A percentile compares a stretch with the other conserved stretches of the same genome.
phyloP scores from a whole-genome alignment of 2,113 vertebrate species.

The Barnardius zonarius region DNA sequence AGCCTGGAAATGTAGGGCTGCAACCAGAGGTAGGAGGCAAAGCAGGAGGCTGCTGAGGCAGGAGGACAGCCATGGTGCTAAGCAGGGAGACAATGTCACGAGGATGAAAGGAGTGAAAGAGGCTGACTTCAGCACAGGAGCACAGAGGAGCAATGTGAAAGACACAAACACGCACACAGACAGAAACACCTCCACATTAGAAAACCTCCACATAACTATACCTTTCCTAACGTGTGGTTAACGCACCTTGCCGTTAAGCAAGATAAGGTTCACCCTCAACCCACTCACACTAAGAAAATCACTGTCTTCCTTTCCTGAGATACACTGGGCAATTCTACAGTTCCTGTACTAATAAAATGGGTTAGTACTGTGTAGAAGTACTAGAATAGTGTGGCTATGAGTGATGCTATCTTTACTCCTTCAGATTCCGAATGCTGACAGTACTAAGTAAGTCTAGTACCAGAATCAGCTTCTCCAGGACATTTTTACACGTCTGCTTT shows the following conservation, averaged over 20 bases:
- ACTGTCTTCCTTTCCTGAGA: not conserved
- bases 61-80: not conserved
- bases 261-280: not conserved
- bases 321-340: not conserved
- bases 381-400: not conserved
- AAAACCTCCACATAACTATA: not conserved
- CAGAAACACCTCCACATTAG: not conserved
- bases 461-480: slow-evolving; percentile 93
- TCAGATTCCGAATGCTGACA: not conserved
- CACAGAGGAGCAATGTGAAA: not conserved
- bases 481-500: slow-evolving; percentile 93
- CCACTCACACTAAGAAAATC: not conserved
- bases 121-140: not conserved
- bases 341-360: not conserved
- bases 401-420: not conserved
- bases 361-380: not conserved
- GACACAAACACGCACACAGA: not conserved
- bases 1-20: not conserved
- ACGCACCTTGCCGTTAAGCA: not conserved
- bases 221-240: not conserved
- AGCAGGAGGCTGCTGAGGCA: not conserved
- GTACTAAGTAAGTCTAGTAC: slow-evolving; percentile 67
- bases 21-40: not conserved
- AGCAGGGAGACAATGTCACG: not conserved
- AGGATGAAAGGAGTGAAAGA: not conserved